Evolutionary conservation across 2,888 invertebrate genomes (phyloP).

Genomic region (Entomobrya proxima): DNA sequence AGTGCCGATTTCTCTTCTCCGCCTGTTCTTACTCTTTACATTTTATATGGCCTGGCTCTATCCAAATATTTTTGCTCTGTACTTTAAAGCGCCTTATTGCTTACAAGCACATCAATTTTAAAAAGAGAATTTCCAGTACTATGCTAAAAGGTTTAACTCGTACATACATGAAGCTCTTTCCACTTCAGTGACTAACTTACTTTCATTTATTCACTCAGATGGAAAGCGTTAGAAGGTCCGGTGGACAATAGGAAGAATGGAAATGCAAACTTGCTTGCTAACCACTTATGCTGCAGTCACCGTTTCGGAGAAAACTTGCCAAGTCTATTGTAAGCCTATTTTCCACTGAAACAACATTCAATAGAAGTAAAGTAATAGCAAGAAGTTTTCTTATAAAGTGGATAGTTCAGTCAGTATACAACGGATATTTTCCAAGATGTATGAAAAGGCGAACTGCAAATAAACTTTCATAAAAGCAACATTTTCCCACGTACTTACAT

Average conservation of each 20-base stretch:
- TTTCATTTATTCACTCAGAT: conserved; percentile 65
- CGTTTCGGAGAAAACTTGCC: conserved; percentile 70
- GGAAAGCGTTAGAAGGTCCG: conserved; percentile 73
- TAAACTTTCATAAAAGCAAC: too few relatives aligned
- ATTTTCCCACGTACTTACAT: too few relatives aligned
- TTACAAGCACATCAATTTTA: too few relatives aligned
- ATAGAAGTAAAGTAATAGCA: conserved; percentile 23
- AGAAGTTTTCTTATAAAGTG: neutral
- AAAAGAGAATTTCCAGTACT: too few relatives aligned
- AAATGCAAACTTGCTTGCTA: conserved; percentile 68
- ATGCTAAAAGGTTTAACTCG: neutral
- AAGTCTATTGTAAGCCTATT: conserved; percentile 67
- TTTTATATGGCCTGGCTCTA: neutral
- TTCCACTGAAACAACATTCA: conserved; percentile 26
- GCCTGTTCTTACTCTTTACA: neutral
- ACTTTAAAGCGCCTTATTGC: too few relatives aligned
- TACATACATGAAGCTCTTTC: conserved; percentile 7
- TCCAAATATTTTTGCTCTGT: too few relatives aligned
- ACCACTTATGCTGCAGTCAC: conserved; percentile 62
- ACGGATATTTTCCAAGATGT: too few relatives aligned
- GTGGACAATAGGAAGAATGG: conserved; percentile 70
- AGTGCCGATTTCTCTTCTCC: neutral
- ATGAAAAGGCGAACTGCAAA: too few relatives aligned
- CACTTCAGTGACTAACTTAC: conserved; percentile 19
- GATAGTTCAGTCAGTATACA: too few relatives aligned